These are phyloP conservation scores for Mionectes macconnelli DNA, from an alignment of 2,113 vertebrate genomes.

Conservation along the genomic window DNA sequence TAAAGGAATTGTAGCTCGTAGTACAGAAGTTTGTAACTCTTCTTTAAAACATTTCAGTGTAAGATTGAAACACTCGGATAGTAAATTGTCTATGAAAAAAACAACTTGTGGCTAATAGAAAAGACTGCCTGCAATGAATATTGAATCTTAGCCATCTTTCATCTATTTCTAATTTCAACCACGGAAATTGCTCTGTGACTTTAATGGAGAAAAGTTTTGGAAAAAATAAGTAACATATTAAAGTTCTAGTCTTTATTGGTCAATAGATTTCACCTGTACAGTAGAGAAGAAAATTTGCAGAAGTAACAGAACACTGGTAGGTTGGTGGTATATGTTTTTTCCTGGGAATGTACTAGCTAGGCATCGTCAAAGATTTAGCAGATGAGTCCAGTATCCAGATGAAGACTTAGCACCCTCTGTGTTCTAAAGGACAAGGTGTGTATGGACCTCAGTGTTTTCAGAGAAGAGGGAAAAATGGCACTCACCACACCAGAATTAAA, in stretches of 20 bases:
- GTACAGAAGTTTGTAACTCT: neutral
- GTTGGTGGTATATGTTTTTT: neutral
- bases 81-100: neutral
- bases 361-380: neutral
- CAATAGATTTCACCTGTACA: neutral
- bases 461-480: neutral
- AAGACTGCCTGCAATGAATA: neutral
- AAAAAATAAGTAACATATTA: neutral
- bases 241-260: neutral
- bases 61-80: neutral
- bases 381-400: neutral
- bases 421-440: neutral
- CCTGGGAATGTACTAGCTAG: neutral
- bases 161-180: neutral
- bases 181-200: neutral
- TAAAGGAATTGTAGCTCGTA: neutral
- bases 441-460: neutral
- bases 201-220: neutral
- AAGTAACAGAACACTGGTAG: neutral
- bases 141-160: neutral
- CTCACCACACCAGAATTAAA: neutral
- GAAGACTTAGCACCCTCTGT: neutral
- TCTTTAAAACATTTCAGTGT: neutral
- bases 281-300: neutral
- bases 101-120: neutral